These are phyloP conservation scores for Ia io DNA, from an alignment of 2,113 vertebrate genomes.

Conservation along the genomic window DNA sequence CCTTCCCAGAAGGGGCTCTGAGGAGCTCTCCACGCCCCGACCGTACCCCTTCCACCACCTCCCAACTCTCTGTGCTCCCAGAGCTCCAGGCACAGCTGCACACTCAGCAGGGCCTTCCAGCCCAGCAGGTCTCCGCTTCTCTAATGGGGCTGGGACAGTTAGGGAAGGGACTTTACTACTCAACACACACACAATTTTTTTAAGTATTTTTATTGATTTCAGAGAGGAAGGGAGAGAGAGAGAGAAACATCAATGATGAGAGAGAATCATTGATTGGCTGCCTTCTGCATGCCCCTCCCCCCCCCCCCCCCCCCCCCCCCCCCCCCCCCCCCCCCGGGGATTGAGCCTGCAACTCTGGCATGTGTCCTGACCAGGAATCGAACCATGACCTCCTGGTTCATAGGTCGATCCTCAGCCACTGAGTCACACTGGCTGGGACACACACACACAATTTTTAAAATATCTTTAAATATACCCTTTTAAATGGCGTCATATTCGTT, in stretches of 20 bases:
- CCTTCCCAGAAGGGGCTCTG: rapidly evolving
- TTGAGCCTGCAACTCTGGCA: too few species aligned
- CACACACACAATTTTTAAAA: background rate
- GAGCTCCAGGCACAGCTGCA: background rate
- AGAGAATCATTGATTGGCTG: too few species aligned
- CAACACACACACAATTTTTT: background rate
- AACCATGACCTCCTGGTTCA: too few species aligned
- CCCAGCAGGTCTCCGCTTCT: background rate
- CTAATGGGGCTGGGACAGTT: background rate
- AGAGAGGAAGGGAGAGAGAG: too few species aligned
- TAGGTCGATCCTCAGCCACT: too few species aligned
- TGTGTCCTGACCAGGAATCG: too few species aligned
- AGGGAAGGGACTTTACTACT: background rate
- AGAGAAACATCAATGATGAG: too few species aligned
- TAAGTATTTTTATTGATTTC: background rate
- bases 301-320: too few species aligned
- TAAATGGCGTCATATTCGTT: background rate
- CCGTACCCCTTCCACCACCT: background rate
- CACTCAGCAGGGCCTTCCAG: background rate
- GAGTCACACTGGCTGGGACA: too few species aligned
- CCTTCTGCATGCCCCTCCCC: too few species aligned
- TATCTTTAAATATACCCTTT: background rate
- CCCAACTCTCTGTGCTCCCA: background rate
- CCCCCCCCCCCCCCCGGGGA: too few species aligned
- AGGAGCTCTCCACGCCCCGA: background rate